phyloP scores from a whole-genome alignment of 2,113 vertebrate genomes.

The Platycercus adscitus region DNA sequence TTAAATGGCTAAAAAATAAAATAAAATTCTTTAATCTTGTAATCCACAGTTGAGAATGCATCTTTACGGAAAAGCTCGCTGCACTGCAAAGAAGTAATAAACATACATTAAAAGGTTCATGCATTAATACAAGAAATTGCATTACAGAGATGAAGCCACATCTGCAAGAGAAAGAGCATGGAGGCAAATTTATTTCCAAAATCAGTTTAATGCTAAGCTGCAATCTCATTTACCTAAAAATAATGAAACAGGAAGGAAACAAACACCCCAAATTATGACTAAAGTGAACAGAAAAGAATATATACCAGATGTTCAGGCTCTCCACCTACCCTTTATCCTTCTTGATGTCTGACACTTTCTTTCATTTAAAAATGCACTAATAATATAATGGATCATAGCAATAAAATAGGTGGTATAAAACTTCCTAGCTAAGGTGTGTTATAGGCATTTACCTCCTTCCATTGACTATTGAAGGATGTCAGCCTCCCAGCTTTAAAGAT shows the following conservation, averaged over 20 bases:
- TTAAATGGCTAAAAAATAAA: background rate
- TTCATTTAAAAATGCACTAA: background rate
- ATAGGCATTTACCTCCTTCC: background rate
- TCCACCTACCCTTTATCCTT: constrained; percentile 16
- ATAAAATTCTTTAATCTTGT: background rate
- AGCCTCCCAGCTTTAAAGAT: background rate
- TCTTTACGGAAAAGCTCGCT: background rate
- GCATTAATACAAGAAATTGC: background rate
- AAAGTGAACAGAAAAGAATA: constrained; percentile 22
- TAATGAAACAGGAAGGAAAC: background rate
- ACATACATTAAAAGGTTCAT: background rate
- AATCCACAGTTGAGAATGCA: background rate
- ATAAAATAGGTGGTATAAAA: constrained; percentile 32
- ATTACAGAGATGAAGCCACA: background rate
- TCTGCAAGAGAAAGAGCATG: background rate
- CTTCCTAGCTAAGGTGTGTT: background rate
- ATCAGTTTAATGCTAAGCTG: constrained; percentile 7
- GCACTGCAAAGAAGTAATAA: background rate
- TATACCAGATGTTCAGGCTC: constrained; percentile 13
- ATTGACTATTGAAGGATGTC: background rate
- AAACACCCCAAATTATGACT: background rate
- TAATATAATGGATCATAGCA: constrained; percentile 20
- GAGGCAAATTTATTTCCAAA: background rate
- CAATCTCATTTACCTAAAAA: constrained; percentile 24
- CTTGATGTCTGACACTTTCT: background rate